Conservation (phyloP, 2,113 vertebrate genomes). For the human (Homo sapiens) region GRCh38 chr18:28123501-28124000, state of each 20-base stretch:
- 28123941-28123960: background rate
- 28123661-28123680: constrained; percentile 74
- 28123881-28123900: constrained; percentile 53
- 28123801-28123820: constrained; percentile 52
- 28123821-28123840: constrained; percentile 65
- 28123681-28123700: constrained; percentile 83
- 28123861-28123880: background rate
- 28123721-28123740: constrained; percentile 89
- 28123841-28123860: constrained; percentile 37
- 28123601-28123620: constrained; percentile 49
- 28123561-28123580: background rate
- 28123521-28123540: background rate
- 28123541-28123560: background rate
- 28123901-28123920: constrained; percentile 58
- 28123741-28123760: constrained; percentile 87
- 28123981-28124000: background rate
- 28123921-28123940: background rate
- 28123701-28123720: constrained; percentile 90
- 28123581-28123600: constrained; percentile 3
- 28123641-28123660: constrained; percentile 82
- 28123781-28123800: constrained; percentile 53
- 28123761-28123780: constrained; percentile 71
- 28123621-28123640: constrained; percentile 81
- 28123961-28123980: constrained; percentile 11
- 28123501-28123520: background rate